Evolutionary conservation across 2,888 invertebrate genomes (phyloP).

Genomic region (Acheta domesticus): DNA sequence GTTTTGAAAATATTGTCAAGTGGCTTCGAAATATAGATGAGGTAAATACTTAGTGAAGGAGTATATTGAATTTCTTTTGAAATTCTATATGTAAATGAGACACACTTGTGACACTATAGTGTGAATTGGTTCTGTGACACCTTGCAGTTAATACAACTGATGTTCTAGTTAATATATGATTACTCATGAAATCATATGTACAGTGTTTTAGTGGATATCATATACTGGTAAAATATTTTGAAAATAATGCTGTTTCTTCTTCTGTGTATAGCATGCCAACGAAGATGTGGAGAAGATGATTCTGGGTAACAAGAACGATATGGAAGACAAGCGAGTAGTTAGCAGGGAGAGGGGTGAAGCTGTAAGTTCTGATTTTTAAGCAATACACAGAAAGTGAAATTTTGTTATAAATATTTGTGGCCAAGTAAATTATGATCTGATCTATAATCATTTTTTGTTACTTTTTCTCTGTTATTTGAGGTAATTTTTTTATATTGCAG

Average conservation of each 20-base stretch:
- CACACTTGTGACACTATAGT: too few relatives aligned
- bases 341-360: constrained; percentile 90
- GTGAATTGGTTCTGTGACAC: too few relatives aligned
- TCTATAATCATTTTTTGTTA: neutral
- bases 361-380: constrained; percentile 56
- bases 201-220: too few relatives aligned
- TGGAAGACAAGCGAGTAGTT: constrained; percentile 91
- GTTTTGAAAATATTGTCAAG: constrained; percentile 97
- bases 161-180: too few relatives aligned
- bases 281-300: constrained; percentile 99
- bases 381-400: constrained; percentile 19
- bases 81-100: neutral
- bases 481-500: constrained; percentile 51
- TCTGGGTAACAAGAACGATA: constrained; percentile 96
- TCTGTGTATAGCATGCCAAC: constrained; percentile 78
- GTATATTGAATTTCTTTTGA: neutral
- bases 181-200: too few relatives aligned
- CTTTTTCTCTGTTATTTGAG: neutral
- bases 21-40: constrained; percentile 98
- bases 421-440: constrained; percentile 2
- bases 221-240: too few relatives aligned
- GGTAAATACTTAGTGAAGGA: constrained; percentile 52
- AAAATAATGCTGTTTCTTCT: constrained; percentile 26
- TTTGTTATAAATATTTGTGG: constrained; percentile 26
- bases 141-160: too few relatives aligned